phyloP scores from a whole-genome alignment of 1,140 invertebrate genomes.

The Drosophila littoralis region DNA sequence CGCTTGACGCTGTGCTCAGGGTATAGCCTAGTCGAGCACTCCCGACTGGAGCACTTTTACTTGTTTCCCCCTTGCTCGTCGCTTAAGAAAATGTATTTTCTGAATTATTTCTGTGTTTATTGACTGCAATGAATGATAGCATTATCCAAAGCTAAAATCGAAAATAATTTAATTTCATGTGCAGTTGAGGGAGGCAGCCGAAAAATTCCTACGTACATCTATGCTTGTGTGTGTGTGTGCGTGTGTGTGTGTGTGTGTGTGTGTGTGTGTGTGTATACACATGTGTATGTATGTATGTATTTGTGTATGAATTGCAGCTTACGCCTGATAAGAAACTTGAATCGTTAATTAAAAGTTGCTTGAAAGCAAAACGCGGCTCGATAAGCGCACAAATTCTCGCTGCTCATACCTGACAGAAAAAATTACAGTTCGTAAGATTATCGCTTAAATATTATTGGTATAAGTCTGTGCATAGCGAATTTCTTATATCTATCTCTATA shows the following conservation, averaged over 20 bases:
- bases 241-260: not conserved
- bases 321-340: conserved; percentile 73
- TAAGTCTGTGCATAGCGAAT: not conserved
- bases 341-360: conserved; percentile 71
- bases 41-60: too few relatives aligned
- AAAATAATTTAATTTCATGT: too few relatives aligned
- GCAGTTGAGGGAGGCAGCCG: too few relatives aligned
- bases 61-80: too few relatives aligned
- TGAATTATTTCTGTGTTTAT: too few relatives aligned
- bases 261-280: conserved; percentile 14
- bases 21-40: too few relatives aligned
- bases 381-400: conserved; percentile 62
- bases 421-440: conserved; percentile 70
- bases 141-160: too few relatives aligned
- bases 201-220: too few relatives aligned
- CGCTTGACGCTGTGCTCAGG: too few relatives aligned
- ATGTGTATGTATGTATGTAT: conserved; percentile 1
- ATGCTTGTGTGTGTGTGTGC: not conserved
- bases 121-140: too few relatives aligned
- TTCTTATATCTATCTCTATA: too few relatives aligned
- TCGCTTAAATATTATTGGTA: conserved; percentile 30
- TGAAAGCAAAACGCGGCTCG: conserved; percentile 69
- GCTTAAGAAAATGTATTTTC: too few relatives aligned
- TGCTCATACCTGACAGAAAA: conserved; percentile 63
- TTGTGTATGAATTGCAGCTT: conserved; percentile 64